Conservation (phyloP, 2,888 invertebrate genomes). For the Troilus luridus region DNA sequence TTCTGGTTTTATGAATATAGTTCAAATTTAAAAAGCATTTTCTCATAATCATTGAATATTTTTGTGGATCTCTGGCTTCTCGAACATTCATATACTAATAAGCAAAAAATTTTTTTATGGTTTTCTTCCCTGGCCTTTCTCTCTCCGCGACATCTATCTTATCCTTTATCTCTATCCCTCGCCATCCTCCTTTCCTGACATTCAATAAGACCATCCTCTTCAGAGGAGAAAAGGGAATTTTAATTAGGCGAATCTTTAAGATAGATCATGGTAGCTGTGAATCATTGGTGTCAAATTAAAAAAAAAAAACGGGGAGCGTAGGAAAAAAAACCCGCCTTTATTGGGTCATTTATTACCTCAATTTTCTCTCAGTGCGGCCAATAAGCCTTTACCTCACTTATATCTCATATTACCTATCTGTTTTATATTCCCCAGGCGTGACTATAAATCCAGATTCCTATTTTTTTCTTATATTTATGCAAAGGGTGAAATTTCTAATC, state of each 20-base stretch:
- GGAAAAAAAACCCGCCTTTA: slow-evolving; percentile 33
- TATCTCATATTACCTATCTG: slow-evolving; percentile 55
- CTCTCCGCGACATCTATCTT: slow-evolving; percentile 6
- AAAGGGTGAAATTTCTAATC: not conserved
- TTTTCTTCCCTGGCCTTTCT: not conserved
- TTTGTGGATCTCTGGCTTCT: too few species aligned
- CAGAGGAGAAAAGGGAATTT: slow-evolving; percentile 49
- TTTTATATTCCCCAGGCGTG: slow-evolving; percentile 29
- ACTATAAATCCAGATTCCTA: slow-evolving; percentile 44
- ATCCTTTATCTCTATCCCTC: not conserved
- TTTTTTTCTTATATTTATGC: slow-evolving; percentile 17
- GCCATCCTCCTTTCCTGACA: not conserved
- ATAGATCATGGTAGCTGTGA: slow-evolving; percentile 53
- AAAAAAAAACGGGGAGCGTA: not conserved
- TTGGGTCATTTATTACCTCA: slow-evolving; percentile 57
- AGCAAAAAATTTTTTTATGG: not conserved
- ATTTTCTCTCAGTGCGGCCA: slow-evolving; percentile 32
- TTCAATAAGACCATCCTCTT: slow-evolving; percentile 37
- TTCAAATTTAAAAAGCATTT: too few species aligned
- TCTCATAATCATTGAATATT: too few species aligned
- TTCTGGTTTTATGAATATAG: too few species aligned
- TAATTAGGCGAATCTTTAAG: slow-evolving; percentile 52
- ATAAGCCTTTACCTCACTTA: slow-evolving; percentile 53
- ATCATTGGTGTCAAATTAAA: slow-evolving; percentile 57
- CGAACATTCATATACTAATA: not conserved